A percentile compares a stretch with the other conserved stretches of the same genome.
Evolutionary conservation across 2,797 vertebrate species (phyloP).

Genomic region (Lutjanus argentimaculatus): DNA sequence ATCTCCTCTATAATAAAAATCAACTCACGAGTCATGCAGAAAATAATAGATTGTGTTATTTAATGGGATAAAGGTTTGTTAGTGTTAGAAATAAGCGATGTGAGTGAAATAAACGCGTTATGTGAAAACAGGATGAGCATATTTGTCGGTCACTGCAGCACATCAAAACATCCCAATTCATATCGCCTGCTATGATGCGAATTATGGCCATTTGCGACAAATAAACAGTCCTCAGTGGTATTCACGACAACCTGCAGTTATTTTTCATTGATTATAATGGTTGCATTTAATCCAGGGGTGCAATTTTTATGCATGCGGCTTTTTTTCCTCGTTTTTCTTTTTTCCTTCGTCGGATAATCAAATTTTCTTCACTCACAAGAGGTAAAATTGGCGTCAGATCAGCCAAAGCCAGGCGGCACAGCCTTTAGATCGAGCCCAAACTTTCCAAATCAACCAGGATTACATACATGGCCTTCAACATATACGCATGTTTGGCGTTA

Average conservation of each 20-base stretch:
- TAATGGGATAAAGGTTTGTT: not conserved
- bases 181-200: conserved; percentile 37
- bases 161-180: conserved; percentile 75
- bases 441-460: conserved; percentile 45
- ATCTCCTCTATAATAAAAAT: conserved; percentile 39
- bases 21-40: not conserved
- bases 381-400: conserved; percentile 40
- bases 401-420: not conserved
- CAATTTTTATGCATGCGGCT: conserved; percentile 47
- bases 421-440: conserved; percentile 43
- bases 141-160: conserved; percentile 82
- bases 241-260: not conserved
- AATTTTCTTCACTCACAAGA: conserved; percentile 54
- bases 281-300: conserved; percentile 23
- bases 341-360: conserved; percentile 66
- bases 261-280: not conserved
- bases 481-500: conserved; percentile 65
- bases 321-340: conserved; percentile 23
- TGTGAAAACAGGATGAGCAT: conserved; percentile 46
- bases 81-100: conserved; percentile 12
- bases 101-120: conserved; percentile 31
- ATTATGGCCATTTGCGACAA: conserved; percentile 37
- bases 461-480: conserved; percentile 63
- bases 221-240: not conserved
- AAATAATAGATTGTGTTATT: not conserved